These are phyloP conservation scores for Pemphigus obesinymphae DNA, from an alignment of 1,140 invertebrate genomes.

Conservation along the genomic window DNA sequence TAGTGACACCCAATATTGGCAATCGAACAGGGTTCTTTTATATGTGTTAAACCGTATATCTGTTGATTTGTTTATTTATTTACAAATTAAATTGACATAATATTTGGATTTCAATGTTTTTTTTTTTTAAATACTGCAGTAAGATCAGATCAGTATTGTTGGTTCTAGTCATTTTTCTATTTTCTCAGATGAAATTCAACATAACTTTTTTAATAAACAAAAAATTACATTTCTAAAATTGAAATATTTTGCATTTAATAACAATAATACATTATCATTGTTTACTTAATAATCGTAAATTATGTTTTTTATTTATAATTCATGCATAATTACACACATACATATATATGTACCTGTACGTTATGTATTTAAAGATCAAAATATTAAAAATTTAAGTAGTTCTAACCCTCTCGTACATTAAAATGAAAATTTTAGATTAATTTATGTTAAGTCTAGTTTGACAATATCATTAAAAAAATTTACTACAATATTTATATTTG, in stretches of 20 bases:
- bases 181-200: neutral
- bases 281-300: neutral
- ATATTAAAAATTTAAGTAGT: neutral
- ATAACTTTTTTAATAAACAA: neutral
- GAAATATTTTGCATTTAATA: neutral
- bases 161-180: constrained; percentile 25
- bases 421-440: neutral
- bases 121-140: neutral
- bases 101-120: no score
- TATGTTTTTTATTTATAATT: no score
- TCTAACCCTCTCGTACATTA: neutral
- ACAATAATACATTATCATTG: neutral
- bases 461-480: constrained; percentile 7
- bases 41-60: neutral
- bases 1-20: neutral
- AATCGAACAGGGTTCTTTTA: neutral
- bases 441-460: constrained; percentile 17
- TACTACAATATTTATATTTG: neutral
- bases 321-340: neutral
- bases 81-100: neutral
- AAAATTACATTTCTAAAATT: neutral
- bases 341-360: neutral
- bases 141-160: neutral
- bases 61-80: neutral
- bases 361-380: constrained; percentile 17